Percentiles rank a stretch among this genome's conserved stretches.
Evolutionary conservation across 1,140 invertebrate genomes (phyloP).

Genomic region (Fopius arisanus): DNA sequence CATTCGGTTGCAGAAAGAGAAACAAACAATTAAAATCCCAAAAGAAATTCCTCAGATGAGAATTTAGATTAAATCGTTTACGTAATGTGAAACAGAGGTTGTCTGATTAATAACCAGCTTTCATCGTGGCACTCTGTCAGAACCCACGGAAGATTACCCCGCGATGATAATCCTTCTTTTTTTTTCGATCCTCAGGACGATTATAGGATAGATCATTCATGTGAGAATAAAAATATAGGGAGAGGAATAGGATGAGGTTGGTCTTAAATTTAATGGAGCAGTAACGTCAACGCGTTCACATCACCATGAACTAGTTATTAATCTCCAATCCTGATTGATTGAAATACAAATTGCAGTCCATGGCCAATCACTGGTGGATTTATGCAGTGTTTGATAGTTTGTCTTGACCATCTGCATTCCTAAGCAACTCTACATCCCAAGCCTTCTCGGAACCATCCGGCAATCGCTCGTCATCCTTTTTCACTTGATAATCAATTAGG

Average conservation of each 20-base stretch:
- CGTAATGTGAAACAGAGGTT: neutral
- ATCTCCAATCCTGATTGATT: neutral
- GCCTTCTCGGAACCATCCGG: neutral
- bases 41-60: too few species aligned
- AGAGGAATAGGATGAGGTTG: neutral
- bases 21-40: too few species aligned
- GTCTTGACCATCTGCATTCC: slow-evolving; percentile 42
- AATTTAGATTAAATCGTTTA: too few species aligned
- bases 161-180: neutral
- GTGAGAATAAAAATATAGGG: neutral
- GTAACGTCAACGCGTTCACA: neutral
- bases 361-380: slow-evolving; percentile 15
- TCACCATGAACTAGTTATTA: neutral
- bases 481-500: too few species aligned
- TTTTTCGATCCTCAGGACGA: neutral
- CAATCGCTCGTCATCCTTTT: neutral
- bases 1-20: too few species aligned
- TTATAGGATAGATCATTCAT: neutral
- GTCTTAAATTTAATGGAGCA: neutral
- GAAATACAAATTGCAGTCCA: slow-evolving; percentile 25
- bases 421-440: neutral
- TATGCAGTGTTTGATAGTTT: slow-evolving; percentile 13
- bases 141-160: neutral
- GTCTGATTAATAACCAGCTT: neutral
- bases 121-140: neutral